Evolutionary conservation across 2,888 invertebrate species (phyloP).

Genomic region (Pyrochroa serraticornis): DNA sequence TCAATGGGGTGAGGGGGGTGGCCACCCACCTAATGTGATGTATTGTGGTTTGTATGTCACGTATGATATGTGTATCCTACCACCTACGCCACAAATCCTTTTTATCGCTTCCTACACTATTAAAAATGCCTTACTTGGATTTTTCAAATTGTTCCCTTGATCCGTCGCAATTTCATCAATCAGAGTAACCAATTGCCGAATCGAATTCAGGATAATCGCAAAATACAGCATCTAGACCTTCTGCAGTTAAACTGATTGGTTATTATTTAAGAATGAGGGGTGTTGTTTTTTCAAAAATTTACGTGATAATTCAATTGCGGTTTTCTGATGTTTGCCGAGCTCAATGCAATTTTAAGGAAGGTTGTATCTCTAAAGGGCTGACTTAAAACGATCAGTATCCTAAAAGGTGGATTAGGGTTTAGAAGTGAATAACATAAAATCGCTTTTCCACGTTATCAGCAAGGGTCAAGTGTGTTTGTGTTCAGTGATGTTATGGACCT

Average conservation of each 20-base stretch:
- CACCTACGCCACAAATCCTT: slow-evolving; percentile 27
- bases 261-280: too few species aligned
- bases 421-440: slow-evolving; percentile 23
- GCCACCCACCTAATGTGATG: slow-evolving; percentile 30
- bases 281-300: too few species aligned
- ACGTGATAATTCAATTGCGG: too few species aligned
- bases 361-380: slow-evolving; percentile 5
- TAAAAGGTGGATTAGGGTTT: slow-evolving; percentile 27
- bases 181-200: too few species aligned
- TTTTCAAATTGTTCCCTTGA: background rate
- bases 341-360: slow-evolving; percentile 15
- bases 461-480: slow-evolving; percentile 21
- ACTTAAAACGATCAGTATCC: slow-evolving; percentile 19
- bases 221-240: too few species aligned
- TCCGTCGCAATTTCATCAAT: too few species aligned
- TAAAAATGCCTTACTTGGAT: slow-evolving; percentile 13
- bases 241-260: too few species aligned
- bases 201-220: too few species aligned
- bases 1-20: slow-evolving; percentile 18
- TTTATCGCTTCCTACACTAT: slow-evolving; percentile 25
- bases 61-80: slow-evolving; percentile 32
- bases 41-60: slow-evolving; percentile 37
- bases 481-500: background rate
- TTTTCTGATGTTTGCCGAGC: slow-evolving; percentile 2
- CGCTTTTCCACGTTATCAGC: slow-evolving; percentile 20